Evolutionary conservation across 2,888 invertebrate genomes (phyloP).

Genomic region (Tridacna crocea): DNA sequence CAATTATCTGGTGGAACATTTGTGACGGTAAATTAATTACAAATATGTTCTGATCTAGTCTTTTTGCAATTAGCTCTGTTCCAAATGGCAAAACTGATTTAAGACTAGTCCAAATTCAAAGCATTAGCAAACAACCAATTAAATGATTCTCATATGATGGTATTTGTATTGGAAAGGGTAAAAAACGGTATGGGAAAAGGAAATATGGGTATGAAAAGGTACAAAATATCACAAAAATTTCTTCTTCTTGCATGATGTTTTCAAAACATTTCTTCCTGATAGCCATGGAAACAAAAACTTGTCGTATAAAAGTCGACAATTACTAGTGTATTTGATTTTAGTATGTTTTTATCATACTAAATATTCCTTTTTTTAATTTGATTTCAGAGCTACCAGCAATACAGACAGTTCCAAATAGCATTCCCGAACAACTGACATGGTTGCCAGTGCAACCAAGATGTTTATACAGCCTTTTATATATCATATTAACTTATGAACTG

Average conservation of each 20-base stretch:
- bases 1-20: conserved; percentile 46
- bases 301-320: too few relatives aligned
- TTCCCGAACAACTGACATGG: conserved; percentile 36
- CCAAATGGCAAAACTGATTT: neutral
- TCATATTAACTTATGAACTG: too few relatives aligned
- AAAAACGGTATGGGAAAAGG: too few relatives aligned
- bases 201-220: too few relatives aligned
- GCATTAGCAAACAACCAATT: neutral
- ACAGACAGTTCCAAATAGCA: conserved; percentile 37
- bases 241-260: too few relatives aligned
- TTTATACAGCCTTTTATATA: too few relatives aligned
- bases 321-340: neutral
- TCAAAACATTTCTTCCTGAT: too few relatives aligned
- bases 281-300: too few relatives aligned
- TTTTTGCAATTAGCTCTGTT: neutral
- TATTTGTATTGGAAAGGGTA: too few relatives aligned
- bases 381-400: conserved; percentile 57
- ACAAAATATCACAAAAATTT: too few relatives aligned
- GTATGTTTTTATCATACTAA: too few relatives aligned
- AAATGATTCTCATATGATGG: neutral
- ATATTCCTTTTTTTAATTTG: neutral
- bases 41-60: neutral
- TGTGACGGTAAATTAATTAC: conserved; percentile 42
- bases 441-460: too few relatives aligned
- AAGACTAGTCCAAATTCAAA: neutral